A percentile compares a stretch with the other conserved stretches of the same genome.
Conservation (phyloP, 1,140 invertebrate genomes). For the Macrocentrus cingulum region DNA sequence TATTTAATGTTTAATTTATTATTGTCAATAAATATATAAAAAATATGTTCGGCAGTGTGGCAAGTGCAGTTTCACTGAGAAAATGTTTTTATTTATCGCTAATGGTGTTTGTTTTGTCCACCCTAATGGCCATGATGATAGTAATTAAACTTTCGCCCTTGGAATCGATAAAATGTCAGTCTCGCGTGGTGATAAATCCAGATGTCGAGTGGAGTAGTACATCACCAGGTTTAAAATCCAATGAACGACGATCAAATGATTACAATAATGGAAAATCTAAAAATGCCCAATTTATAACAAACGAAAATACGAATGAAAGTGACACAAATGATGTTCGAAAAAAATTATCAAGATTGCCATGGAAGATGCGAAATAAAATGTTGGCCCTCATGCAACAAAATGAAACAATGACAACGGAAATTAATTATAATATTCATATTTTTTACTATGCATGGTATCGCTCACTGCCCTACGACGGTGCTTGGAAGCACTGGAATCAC, state of each 20-base stretch:
- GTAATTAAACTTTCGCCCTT: conserved; percentile 48
- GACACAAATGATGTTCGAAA: conserved; percentile 35
- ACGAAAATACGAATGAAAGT: conserved; percentile 24
- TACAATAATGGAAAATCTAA: background rate
- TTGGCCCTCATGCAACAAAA: conserved; percentile 38
- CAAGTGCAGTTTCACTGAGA: conserved; percentile 41
- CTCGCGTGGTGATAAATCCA: conserved; percentile 32
- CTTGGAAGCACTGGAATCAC: conserved; percentile 59
- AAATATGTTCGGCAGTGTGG: conserved; percentile 39
- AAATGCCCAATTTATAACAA: conserved; percentile 13
- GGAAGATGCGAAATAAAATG: conserved; percentile 43
- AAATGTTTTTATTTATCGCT: conserved; percentile 48
- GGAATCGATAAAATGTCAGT: conserved; percentile 46
- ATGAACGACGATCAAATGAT: conserved; percentile 12
- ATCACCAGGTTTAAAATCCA: conserved; percentile 27
- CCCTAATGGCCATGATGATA: conserved; percentile 46
- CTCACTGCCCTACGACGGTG: conserved; percentile 50
- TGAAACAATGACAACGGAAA: conserved; percentile 30
- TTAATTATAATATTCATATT: conserved; percentile 57
- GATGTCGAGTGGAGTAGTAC: conserved; percentile 45
- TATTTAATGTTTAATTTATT: too few species aligned
- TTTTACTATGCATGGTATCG: conserved; percentile 62
- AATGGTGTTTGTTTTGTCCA: conserved; percentile 43
- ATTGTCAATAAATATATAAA: too few species aligned
- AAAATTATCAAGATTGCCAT: conserved; percentile 39